phyloP scores from a whole-genome alignment of 2,797 vertebrate genomes.

The Oreonectes daqikongensis region DNA sequence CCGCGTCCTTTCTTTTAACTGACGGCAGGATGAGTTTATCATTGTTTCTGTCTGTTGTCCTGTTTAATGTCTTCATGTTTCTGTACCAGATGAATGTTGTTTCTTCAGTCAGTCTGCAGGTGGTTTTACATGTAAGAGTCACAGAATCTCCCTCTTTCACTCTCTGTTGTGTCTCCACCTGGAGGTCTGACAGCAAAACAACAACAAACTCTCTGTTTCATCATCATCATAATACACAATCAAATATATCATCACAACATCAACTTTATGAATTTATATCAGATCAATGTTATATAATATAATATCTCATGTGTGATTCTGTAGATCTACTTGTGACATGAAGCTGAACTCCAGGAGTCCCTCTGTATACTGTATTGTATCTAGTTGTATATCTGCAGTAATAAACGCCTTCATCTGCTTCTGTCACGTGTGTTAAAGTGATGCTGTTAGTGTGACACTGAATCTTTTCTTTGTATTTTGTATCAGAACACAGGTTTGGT shows the following conservation, averaged over 20 bases:
- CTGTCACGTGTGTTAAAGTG: background rate
- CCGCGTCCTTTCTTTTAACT: too few relatives aligned
- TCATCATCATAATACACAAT: background rate
- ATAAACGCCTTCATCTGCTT: background rate
- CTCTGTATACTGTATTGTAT: too few relatives aligned
- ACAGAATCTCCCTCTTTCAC: conserved; percentile 37
- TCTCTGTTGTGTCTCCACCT: too few relatives aligned
- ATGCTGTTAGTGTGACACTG: background rate
- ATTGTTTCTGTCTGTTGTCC: too few relatives aligned
- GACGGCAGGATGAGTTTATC: too few relatives aligned
- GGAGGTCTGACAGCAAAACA: conserved; percentile 18
- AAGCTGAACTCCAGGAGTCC: background rate
- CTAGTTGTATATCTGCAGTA: background rate
- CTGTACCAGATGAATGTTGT: too few relatives aligned
- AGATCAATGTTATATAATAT: background rate
- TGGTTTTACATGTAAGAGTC: conserved; percentile 51
- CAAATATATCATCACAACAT: background rate
- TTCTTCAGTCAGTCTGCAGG: conserved; percentile 40
- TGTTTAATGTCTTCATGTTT: too few relatives aligned
- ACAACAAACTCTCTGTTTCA: background rate
- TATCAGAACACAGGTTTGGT: background rate
- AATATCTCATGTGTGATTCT: background rate
- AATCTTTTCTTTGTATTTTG: conserved; percentile 29
- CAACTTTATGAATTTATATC: background rate
- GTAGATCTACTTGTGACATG: background rate